A percentile compares a stretch with the other conserved stretches of the same genome.
Evolutionary conservation across 2,113 vertebrate genomes (phyloP).

Genomic region (Boleophthalmus pectinirostris): DNA sequence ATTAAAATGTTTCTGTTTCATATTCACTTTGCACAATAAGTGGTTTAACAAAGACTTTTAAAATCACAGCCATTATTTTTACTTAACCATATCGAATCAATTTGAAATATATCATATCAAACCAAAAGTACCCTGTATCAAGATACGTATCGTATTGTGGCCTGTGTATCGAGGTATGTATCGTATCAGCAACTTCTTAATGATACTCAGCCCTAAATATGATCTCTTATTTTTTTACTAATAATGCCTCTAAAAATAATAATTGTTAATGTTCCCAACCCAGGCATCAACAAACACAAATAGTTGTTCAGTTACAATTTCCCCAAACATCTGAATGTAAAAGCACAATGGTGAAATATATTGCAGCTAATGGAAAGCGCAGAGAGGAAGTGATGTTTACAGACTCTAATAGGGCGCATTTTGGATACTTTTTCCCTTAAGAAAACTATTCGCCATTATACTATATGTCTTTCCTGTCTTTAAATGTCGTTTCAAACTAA

Average conservation of each 20-base stretch:
- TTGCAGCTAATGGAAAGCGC: neutral
- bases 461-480: conserved; percentile 11
- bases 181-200: too few relatives aligned
- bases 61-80: too few relatives aligned
- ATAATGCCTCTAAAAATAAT: neutral
- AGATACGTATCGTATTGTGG: too few relatives aligned
- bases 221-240: too few relatives aligned
- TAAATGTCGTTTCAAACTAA: conserved; percentile 21
- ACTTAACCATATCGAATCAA: too few relatives aligned
- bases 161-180: too few relatives aligned
- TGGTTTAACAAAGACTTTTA: too few relatives aligned
- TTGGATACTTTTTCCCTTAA: neutral
- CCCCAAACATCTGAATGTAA: neutral
- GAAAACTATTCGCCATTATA: neutral
- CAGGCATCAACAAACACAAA: neutral
- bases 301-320: neutral
- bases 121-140: too few relatives aligned
- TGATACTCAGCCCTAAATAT: too few relatives aligned
- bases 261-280: neutral
- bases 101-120: too few relatives aligned
- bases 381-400: neutral
- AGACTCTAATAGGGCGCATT: neutral
- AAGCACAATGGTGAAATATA: neutral
- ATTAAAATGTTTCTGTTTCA: too few relatives aligned
- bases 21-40: too few relatives aligned